phyloP scores from a whole-genome alignment of 2,797 vertebrate species.

The Anableps anableps region DNA sequence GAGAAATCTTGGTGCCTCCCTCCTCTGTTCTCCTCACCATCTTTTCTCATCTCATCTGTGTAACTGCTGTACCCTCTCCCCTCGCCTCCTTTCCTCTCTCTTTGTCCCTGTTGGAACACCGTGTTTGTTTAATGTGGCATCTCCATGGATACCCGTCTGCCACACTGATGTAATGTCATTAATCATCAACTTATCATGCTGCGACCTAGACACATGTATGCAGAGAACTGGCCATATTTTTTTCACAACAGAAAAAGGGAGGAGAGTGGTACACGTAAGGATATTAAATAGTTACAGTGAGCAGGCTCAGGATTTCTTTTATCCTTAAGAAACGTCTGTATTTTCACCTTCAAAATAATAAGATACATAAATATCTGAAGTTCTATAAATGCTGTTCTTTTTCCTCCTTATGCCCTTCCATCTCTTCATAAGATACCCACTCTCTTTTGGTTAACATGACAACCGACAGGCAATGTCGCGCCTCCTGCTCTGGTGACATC shows the following conservation, averaged over 20 bases:
- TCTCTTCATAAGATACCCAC: constrained; percentile 40
- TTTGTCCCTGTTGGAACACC: constrained; percentile 40
- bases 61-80: constrained; percentile 11
- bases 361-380: constrained; percentile 20
- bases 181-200: constrained; percentile 75
- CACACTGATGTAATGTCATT: constrained; percentile 69
- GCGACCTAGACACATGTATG: constrained; percentile 37
- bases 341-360: constrained; percentile 8
- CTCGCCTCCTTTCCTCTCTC: constrained; percentile 9
- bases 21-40: constrained; percentile 6
- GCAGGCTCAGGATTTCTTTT: constrained; percentile 12
- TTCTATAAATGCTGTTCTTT: constrained; percentile 10
- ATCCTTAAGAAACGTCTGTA: not conserved
- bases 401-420: constrained; percentile 20
- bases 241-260: constrained; percentile 28
- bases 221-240: constrained; percentile 44
- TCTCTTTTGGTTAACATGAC: constrained; percentile 77
- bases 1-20: constrained; percentile 12
- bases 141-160: constrained; percentile 71
- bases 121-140: constrained; percentile 75
- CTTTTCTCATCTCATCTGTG: constrained; percentile 26
- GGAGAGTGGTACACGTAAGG: not conserved
- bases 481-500: constrained; percentile 74
- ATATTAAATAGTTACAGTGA: constrained; percentile 12
- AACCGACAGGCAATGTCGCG: constrained; percentile 72